phyloP scores from a whole-genome alignment of 1,140 invertebrate genomes.

The Lepidotrigona ventralis region DNA sequence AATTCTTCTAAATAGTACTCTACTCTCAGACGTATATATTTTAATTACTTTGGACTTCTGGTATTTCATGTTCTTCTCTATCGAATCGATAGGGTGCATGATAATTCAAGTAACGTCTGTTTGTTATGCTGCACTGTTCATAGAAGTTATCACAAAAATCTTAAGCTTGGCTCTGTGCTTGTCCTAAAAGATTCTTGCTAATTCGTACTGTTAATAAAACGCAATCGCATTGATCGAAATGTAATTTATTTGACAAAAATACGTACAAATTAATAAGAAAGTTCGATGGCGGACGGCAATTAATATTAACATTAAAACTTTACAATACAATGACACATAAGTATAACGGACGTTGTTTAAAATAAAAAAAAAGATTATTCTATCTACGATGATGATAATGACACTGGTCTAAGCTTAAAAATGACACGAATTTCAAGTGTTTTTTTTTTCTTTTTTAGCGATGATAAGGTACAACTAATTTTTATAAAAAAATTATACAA shows the following conservation, averaged over 20 bases:
- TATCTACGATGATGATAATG: constrained; percentile 4
- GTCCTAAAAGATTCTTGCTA: background rate
- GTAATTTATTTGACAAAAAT: constrained; percentile 36
- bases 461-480: constrained; percentile 3
- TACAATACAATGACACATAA: constrained; percentile 11
- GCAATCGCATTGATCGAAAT: background rate
- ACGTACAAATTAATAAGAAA: constrained; percentile 40
- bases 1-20: background rate
- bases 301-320: constrained; percentile 34
- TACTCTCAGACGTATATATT: background rate
- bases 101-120: too few relatives aligned
- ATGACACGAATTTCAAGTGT: background rate
- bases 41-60: background rate
- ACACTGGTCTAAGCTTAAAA: background rate
- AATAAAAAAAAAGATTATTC: background rate
- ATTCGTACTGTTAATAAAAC: background rate
- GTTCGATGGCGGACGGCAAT: constrained; percentile 28
- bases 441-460: constrained; percentile 1
- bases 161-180: background rate
- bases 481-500: constrained; percentile 15
- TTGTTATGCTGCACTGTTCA: too few relatives aligned
- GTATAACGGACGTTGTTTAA: background rate
- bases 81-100: background rate
- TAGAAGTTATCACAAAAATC: too few relatives aligned
- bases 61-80: background rate